These are phyloP conservation scores for Dasyurus viverrinus DNA, from an alignment of 2,113 vertebrate genomes.

Conservation along the genomic window DNA sequence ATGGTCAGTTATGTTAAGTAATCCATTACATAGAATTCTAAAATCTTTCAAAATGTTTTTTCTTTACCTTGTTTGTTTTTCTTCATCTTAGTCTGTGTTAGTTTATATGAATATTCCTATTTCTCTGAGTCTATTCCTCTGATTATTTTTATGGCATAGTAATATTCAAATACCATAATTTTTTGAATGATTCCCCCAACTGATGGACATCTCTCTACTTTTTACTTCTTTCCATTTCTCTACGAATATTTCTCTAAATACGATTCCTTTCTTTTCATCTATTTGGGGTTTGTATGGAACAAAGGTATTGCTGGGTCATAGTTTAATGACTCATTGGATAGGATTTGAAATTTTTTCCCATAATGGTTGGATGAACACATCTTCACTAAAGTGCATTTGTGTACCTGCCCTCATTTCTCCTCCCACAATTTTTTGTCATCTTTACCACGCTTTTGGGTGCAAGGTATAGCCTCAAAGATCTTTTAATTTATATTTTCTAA, in stretches of 20 bases:
- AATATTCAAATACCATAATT: not conserved
- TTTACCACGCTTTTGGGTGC: not conserved
- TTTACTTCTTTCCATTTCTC: not conserved
- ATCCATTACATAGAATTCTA: not conserved
- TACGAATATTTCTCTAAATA: not conserved
- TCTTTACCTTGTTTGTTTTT: not conserved
- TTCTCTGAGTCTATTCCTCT: not conserved
- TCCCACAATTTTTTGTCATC: not conserved
- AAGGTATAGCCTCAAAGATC: not conserved
- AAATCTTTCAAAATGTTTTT: not conserved
- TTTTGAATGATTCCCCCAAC: not conserved
- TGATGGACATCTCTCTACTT: not conserved
- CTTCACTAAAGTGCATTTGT: not conserved
- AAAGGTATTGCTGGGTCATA: not conserved
- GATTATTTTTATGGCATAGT: not conserved
- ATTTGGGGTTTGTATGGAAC: not conserved
- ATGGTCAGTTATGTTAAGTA: not conserved
- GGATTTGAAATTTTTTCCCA: not conserved
- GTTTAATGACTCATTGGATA: not conserved
- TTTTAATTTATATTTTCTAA: not conserved
- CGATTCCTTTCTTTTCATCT: not conserved
- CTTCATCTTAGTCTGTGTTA: not conserved
- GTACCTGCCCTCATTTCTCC: not conserved
- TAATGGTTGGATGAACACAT: not conserved
- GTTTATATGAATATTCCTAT: not conserved